Evolutionary conservation across 2,888 invertebrate genomes (phyloP).

Genomic region (Spisula subtruncata): DNA sequence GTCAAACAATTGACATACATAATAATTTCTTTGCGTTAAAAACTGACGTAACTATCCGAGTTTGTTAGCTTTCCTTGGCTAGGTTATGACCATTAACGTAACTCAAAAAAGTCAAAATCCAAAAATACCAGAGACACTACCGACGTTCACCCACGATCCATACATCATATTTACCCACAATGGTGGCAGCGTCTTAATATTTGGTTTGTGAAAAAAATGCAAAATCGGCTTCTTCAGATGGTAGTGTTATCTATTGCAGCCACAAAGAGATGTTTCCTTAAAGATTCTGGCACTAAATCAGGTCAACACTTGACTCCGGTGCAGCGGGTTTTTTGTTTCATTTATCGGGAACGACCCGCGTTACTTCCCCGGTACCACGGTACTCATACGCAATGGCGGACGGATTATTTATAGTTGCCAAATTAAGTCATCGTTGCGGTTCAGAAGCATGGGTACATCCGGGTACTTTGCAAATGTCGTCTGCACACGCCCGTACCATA

Average conservation of each 20-base stretch:
- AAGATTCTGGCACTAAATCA: not conserved
- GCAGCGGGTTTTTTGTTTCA: not conserved
- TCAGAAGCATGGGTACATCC: constrained; percentile 2
- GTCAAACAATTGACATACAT: too few relatives aligned
- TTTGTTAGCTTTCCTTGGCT: not conserved
- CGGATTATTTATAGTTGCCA: constrained; percentile 6
- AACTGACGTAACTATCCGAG: too few relatives aligned
- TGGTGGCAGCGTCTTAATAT: not conserved
- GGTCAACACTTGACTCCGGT: not conserved
- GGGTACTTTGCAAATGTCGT: not conserved
- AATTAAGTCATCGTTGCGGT: not conserved
- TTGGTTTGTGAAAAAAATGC: not conserved
- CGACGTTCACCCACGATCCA: not conserved
- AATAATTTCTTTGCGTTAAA: too few relatives aligned
- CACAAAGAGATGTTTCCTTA: not conserved
- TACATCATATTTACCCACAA: not conserved
- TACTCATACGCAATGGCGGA: not conserved
- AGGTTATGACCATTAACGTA: not conserved
- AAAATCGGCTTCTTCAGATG: not conserved
- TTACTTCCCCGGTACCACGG: too few relatives aligned
- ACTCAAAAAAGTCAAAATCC: not conserved
- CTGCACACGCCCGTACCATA: not conserved
- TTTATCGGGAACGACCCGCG: not conserved
- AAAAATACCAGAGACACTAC: not conserved
- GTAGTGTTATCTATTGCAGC: not conserved